Evolutionary conservation across 2,888 invertebrate genomes (phyloP), one percentile per base, ranked within the genome.

Genomic region (Eubasilissa splendida): DNA sequence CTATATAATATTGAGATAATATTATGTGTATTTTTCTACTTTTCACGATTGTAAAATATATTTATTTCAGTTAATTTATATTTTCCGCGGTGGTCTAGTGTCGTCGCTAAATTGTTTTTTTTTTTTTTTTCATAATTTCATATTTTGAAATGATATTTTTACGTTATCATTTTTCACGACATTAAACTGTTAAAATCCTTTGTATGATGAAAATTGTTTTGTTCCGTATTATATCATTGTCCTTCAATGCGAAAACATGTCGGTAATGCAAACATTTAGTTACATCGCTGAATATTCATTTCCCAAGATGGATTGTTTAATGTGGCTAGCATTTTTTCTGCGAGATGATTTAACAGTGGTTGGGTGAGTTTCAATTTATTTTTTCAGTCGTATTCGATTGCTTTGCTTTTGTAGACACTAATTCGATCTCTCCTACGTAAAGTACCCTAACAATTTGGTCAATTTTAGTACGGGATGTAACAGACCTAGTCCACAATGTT

Each of bases 271-370:
- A 70, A 71, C 71, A 59, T 70, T 56, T 63, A 80, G 53, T 12
- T 60, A 60, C 58, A 10, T 77, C 11, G 73, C 53, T 33, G 75
- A 76, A 33, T 77, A 74, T 53, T 81, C 81, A 9, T 12, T 79
- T 22, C 58, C 60, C 14, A 80, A 74, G 53, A 80, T 83, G 80
- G 82, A 82, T 71, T 83, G 83, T 65, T 68, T 83, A 0, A 54
- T 79, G 12, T 83, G 83, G 83, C 54, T 83, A 11, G 76, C 77
- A 3, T 80, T 80, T 74, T 65, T 76, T 9, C 50, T 82, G 4
- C 66, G 75, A n/a, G 82, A 83, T 58, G 81, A 81, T 42, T 31
- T 71, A 33, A 42, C 80, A 22, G 33, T 58, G 4, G 42, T 53
- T 8, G 80, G 78, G 82, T 82, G 63, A 76, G 82, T 77, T 59